These are phyloP conservation scores for Pocillopora meandrina DNA, from an alignment of 92 coral and sea anemone genomes.

Conservation along the genomic window DNA sequence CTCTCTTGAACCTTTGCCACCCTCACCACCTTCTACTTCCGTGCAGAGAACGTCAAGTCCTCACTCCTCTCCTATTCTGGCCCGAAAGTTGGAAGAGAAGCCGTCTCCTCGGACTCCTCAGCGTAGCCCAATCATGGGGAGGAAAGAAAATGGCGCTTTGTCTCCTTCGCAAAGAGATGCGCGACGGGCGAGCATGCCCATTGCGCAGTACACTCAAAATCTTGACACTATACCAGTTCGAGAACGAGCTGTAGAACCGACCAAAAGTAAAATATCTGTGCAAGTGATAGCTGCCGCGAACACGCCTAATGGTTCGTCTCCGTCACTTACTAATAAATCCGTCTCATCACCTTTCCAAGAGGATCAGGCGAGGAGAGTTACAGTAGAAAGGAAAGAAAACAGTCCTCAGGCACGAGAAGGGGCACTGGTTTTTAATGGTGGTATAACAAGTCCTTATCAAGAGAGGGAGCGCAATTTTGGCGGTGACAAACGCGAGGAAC, in stretches of 20 bases:
- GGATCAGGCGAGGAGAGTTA: slow-evolving; percentile 17
- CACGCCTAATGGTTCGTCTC: neutral
- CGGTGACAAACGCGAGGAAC: slow-evolving; percentile 12
- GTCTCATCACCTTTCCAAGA: slow-evolving; percentile 3
- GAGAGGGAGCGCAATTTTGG: slow-evolving; percentile 16
- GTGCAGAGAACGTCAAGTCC: slow-evolving; percentile 42
- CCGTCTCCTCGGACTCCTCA: slow-evolving; percentile 35
- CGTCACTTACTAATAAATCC: neutral
- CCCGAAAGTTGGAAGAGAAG: slow-evolving; percentile 34
- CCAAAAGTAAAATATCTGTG: slow-evolving; percentile 24
- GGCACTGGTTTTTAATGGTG: slow-evolving; percentile 6
- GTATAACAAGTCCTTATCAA: neutral
- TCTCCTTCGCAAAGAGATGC: neutral
- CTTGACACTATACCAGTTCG: slow-evolving; percentile 36
- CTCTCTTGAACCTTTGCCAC: slow-evolving; percentile 10
- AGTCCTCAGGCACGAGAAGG: neutral
- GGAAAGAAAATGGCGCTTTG: slow-evolving; percentile 10
- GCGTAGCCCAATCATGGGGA: slow-evolving; percentile 29
- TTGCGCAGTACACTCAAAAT: neutral
- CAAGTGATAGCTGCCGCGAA: slow-evolving; percentile 5
- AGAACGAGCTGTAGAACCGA: slow-evolving; percentile 13
- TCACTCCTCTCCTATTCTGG: slow-evolving; percentile 37
- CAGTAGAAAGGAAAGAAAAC: neutral
- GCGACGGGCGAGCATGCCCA: slow-evolving; percentile 13
- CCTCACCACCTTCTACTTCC: slow-evolving; percentile 45